Percentiles rank a stretch among this genome's conserved stretches.
phyloP scores from a whole-genome alignment of 2,797 vertebrate genomes.

The Botia almorhae region DNA sequence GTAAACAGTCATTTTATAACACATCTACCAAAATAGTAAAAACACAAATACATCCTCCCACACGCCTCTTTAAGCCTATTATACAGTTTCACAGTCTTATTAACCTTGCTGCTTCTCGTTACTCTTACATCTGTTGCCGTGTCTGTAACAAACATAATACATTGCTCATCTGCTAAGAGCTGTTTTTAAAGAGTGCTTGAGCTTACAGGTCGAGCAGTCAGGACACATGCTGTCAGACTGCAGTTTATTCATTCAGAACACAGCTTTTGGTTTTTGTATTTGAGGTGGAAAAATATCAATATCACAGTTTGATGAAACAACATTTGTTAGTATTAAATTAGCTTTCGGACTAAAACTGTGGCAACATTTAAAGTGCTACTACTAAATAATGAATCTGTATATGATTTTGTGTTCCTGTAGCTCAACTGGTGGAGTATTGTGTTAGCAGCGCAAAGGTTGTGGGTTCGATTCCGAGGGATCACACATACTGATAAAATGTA shows the following conservation, averaged over 20 bases:
- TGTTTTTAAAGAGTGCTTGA: constrained; percentile 67
- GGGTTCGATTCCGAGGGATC: no score
- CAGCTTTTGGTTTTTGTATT: neutral
- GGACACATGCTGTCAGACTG: constrained; percentile 65
- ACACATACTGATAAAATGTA: no score
- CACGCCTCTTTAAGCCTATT: constrained; percentile 41
- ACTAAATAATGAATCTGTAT: neutral
- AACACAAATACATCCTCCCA: constrained; percentile 14
- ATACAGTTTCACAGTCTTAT: constrained; percentile 67
- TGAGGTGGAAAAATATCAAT: neutral
- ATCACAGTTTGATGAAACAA: neutral
- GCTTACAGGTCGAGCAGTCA: constrained; percentile 65
- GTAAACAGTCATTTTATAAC: constrained; percentile 18
- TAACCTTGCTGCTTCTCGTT: constrained; percentile 76
- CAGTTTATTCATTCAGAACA: constrained; percentile 47
- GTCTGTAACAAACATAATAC: constrained; percentile 51
- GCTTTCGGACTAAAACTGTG: neutral
- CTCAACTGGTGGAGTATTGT: no score
- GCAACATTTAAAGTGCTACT: neutral
- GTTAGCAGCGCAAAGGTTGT: no score
- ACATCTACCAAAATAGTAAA: constrained; percentile 45
- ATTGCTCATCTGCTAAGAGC: constrained; percentile 69
- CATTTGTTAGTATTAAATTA: neutral
- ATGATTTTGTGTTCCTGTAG: no score
- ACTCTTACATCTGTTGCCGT: constrained; percentile 62